Conservation (phyloP, 1,140 invertebrate species). For the Cardiocondyla obscurior region DNA sequence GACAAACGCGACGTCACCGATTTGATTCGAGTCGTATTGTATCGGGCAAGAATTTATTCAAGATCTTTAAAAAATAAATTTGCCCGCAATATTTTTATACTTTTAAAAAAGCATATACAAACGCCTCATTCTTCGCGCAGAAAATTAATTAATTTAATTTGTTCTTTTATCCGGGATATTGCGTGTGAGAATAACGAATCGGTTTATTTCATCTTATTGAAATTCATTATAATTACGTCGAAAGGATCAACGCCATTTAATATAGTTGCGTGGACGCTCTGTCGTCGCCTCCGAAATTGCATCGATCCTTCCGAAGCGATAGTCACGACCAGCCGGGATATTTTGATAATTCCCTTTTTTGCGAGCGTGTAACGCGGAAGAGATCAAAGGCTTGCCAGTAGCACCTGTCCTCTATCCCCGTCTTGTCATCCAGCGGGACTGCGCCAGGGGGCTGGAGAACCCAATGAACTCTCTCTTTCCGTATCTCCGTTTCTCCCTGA, state of each 20-base stretch:
- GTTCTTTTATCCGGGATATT: not conserved
- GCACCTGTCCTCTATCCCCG: slow-evolving; percentile 83
- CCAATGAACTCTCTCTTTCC: slow-evolving; percentile 58
- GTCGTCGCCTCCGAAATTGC: slow-evolving; percentile 63
- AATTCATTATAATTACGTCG: not conserved
- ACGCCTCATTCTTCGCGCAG: not conserved
- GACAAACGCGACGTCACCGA: slow-evolving; percentile 14
- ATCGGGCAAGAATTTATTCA: not conserved
- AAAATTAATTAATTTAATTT: not conserved
- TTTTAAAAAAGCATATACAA: not conserved
- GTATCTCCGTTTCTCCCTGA: slow-evolving; percentile 36
- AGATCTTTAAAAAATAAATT: slow-evolving; percentile 23
- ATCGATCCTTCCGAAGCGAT: slow-evolving; percentile 59
- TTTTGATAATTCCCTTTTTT: slow-evolving; percentile 79
- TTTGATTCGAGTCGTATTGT: slow-evolving; percentile 1
- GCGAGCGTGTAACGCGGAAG: slow-evolving; percentile 80
- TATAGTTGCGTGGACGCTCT: slow-evolving; percentile 7
- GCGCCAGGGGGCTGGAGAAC: slow-evolving; percentile 74
- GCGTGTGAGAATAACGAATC: not conserved
- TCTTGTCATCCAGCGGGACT: slow-evolving; percentile 82
- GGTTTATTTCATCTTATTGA: not conserved
- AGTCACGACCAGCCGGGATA: slow-evolving; percentile 68
- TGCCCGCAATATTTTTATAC: not conserved
- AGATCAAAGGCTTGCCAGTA: slow-evolving; percentile 84
- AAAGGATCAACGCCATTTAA: not conserved